Conservation (phyloP, 2,888 invertebrate species). For the Stratiomys singularior region DNA sequence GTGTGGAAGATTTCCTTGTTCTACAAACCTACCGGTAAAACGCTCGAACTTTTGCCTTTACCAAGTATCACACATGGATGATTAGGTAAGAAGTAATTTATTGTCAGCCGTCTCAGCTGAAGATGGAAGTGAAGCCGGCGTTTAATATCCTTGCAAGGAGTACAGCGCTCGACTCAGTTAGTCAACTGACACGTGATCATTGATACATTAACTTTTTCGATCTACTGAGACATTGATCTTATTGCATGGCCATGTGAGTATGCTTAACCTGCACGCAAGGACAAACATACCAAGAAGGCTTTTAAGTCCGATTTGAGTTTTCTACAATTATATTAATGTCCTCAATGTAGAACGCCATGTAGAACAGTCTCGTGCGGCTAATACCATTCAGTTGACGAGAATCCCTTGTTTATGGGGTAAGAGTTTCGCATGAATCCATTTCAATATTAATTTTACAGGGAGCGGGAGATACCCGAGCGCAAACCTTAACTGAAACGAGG, state of each 20-base stretch:
- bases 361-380: constrained; percentile 2
- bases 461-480: not conserved
- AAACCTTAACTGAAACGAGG: not conserved
- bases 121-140: not conserved
- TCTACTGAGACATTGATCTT: no score
- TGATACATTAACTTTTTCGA: no score
- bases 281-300: not conserved
- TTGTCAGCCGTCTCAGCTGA: not conserved
- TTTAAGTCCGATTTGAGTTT: not conserved
- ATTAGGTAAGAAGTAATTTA: constrained; percentile 14
- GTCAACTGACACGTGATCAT: no score
- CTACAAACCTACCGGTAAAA: not conserved
- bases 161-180: no score
- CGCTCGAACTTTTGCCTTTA: constrained; percentile 17
- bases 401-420: constrained; percentile 50
- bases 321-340: constrained; percentile 42
- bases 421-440: constrained; percentile 48
- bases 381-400: constrained; percentile 42
- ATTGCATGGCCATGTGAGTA: no score
- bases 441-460: constrained; percentile 50
- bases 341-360: constrained; percentile 3
- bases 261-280: no score
- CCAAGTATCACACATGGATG: constrained; percentile 27
- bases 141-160: not conserved
- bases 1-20: constrained; percentile 5